Conservation (phyloP, 2,888 invertebrate species). For the Pantelozetes paolii region DNA sequence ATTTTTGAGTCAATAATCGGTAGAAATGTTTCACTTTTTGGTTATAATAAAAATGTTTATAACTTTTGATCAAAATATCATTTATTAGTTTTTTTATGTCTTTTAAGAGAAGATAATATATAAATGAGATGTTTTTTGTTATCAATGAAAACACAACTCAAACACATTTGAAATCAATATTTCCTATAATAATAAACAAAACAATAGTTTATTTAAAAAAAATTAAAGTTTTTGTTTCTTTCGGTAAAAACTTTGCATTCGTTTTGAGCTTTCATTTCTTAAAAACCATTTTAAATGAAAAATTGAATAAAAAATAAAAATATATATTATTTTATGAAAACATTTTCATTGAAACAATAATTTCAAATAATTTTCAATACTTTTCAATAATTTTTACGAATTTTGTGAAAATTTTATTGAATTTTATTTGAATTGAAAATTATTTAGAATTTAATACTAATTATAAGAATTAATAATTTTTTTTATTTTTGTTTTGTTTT, state of each 20-base stretch:
- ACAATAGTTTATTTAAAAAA: too few species aligned
- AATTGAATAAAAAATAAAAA: neutral
- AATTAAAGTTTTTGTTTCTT: too few species aligned
- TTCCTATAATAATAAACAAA: neutral
- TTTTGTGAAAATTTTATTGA: neutral
- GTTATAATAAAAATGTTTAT: too few species aligned
- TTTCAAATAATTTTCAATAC: neutral
- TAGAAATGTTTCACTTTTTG: neutral
- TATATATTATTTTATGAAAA: neutral
- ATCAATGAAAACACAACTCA: too few species aligned
- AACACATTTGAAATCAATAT: neutral
- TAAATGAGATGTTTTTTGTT: conserved; percentile 13
- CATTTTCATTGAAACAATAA: neutral
- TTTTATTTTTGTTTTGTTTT: too few species aligned
- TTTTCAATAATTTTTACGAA: neutral
- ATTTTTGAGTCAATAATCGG: conserved; percentile 2
- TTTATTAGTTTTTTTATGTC: conserved; percentile 4
- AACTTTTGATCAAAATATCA: too few species aligned
- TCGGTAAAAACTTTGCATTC: conserved; percentile 1
- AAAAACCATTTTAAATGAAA: neutral
- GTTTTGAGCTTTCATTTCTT: conserved; percentile 2
- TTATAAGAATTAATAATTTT: too few species aligned
- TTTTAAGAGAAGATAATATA: neutral
- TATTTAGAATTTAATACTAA: neutral
- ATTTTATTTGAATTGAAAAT: neutral